A percentile compares a stretch with the other conserved stretches of the same genome.
phyloP scores from a whole-genome alignment of 1,140 invertebrate species.

The Drosophila tsacasi region DNA sequence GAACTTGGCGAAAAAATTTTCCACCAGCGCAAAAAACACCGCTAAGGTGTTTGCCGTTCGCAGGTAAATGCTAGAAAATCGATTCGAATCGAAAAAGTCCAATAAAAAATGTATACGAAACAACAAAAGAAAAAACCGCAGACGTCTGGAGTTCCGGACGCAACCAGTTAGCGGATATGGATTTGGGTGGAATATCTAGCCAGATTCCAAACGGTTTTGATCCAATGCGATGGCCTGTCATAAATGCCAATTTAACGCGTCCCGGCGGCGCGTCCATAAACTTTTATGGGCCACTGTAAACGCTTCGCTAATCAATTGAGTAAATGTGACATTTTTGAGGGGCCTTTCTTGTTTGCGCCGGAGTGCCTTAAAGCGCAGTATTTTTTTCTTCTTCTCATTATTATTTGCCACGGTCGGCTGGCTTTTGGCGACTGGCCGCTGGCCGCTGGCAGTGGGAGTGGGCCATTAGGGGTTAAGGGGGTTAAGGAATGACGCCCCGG shows the following conservation, averaged over 20 bases:
- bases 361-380: constrained; percentile 16
- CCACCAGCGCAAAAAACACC: constrained; percentile 31
- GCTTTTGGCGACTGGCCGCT: constrained; percentile 37
- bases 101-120: constrained; percentile 11
- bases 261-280: constrained; percentile 19
- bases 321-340: constrained; percentile 52
- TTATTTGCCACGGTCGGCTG: constrained; percentile 33
- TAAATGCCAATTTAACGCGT: constrained; percentile 51
- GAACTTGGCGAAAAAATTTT: constrained; percentile 42
- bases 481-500: constrained; percentile 28
- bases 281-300: constrained; percentile 54
- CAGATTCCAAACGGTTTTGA: constrained; percentile 5
- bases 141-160: constrained; percentile 6
- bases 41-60: constrained; percentile 37
- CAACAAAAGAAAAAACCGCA: neutral
- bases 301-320: constrained; percentile 44
- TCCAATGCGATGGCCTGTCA: constrained; percentile 13
- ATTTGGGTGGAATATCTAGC: neutral
- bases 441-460: constrained; percentile 1
- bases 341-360: constrained; percentile 27
- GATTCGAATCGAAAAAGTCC: constrained; percentile 3
- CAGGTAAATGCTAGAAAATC: constrained; percentile 52
- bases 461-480: constrained; percentile 25
- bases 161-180: constrained; percentile 34
- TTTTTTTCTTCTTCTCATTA: constrained; percentile 9